Evolutionary conservation across 1,140 invertebrate species (phyloP).

Genomic region (Drosophila baimaii): DNA sequence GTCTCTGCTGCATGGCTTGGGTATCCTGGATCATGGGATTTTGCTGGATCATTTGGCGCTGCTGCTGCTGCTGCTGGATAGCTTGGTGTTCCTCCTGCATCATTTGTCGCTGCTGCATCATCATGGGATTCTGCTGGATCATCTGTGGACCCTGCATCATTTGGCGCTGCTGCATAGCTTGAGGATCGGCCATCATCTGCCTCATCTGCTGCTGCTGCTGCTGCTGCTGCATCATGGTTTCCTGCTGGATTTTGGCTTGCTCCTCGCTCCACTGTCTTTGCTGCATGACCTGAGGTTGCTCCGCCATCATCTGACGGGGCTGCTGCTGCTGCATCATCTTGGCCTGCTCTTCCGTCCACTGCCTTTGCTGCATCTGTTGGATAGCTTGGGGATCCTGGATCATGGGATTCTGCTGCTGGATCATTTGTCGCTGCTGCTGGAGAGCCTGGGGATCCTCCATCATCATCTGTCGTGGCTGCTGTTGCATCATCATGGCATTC

Average conservation of each 20-base stretch:
- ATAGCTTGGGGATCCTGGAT: not conserved
- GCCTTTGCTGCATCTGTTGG: conserved; percentile 14
- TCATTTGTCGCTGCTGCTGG: not conserved
- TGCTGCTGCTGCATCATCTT: conserved; percentile 9
- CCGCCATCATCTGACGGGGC: conserved; percentile 25
- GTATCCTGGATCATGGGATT: too few species aligned
- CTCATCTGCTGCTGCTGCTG: conserved; percentile 11
- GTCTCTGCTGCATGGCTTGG: conserved; percentile 6
- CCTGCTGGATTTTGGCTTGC: conserved; percentile 10
- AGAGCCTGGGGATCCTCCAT: too few species aligned
- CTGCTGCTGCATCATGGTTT: conserved; percentile 22
- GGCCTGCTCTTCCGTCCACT: conserved; percentile 20
- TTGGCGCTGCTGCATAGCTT: conserved; percentile 25
- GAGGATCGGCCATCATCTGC: conserved; percentile 27
- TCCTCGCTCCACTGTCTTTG: not conserved
- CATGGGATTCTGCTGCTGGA: not conserved
- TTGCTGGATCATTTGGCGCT: not conserved
- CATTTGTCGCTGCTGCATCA: not conserved
- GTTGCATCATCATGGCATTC: conserved; percentile 26
- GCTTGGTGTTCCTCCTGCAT: not conserved
- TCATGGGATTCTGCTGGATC: not conserved
- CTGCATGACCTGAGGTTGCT: conserved; percentile 18
- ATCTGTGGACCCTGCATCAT: conserved; percentile 3
- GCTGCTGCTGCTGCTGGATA: not conserved
- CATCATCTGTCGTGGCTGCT: not conserved